A percentile compares a stretch with the other conserved stretches of the same genome.
Evolutionary conservation across 2,888 invertebrate genomes (phyloP).

Genomic region (Endotricha flammealis): DNA sequence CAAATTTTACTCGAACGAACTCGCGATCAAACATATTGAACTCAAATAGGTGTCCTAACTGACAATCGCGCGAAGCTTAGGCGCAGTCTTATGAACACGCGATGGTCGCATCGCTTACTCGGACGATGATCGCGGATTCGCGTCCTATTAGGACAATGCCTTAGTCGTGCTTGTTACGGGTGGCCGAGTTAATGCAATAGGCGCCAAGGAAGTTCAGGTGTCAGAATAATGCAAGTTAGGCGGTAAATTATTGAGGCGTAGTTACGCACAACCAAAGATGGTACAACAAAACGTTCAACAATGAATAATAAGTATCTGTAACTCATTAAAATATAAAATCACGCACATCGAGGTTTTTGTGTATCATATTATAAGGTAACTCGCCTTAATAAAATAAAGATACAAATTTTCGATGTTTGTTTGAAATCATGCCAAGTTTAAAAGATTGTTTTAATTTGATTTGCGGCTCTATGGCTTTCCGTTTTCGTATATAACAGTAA

Average conservation of each 20-base stretch:
- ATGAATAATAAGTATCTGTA: slow-evolving; percentile 4
- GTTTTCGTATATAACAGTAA: slow-evolving; percentile 69
- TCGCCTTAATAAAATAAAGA: neutral
- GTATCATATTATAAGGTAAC: too few species aligned
- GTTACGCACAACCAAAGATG: slow-evolving; percentile 3
- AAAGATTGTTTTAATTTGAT: slow-evolving; percentile 3
- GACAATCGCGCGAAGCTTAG: too few species aligned
- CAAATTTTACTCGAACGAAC: too few species aligned
- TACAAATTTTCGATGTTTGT: too few species aligned
- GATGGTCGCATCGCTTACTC: too few species aligned
- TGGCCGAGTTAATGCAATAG: neutral
- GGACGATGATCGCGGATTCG: too few species aligned
- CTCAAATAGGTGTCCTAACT: too few species aligned
- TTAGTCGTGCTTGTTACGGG: neutral
- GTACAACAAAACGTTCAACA: slow-evolving; percentile 1
- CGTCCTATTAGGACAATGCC: too few species aligned
- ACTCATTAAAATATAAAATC: neutral
- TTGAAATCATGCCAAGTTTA: too few species aligned
- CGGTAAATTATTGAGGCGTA: slow-evolving; percentile 9
- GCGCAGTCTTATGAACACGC: too few species aligned
- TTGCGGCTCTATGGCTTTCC: slow-evolving; percentile 43
- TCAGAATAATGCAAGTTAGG: slow-evolving; percentile 8
- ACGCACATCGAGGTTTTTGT: neutral
- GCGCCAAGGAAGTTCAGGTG: slow-evolving; percentile 10
- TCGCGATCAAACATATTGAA: too few species aligned